Conservation (phyloP, 1,140 invertebrate genomes). For the Drosophila guanche region DNA sequence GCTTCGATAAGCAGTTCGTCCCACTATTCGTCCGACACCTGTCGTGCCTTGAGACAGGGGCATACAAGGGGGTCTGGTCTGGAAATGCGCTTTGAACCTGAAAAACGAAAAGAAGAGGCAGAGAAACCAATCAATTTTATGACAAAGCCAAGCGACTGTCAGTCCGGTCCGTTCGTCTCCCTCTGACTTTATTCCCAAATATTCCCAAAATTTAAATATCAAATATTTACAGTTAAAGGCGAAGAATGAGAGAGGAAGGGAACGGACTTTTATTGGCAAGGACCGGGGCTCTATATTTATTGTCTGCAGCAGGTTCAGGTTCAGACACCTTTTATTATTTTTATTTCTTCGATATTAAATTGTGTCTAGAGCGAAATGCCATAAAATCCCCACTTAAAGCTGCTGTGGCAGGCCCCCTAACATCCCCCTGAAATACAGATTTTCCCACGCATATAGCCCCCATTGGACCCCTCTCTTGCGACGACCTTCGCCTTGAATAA, state of each 20-base stretch:
- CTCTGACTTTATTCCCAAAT: slow-evolving; percentile 27
- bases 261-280: slow-evolving; percentile 60
- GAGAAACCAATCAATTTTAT: slow-evolving; percentile 67
- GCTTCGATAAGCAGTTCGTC: slow-evolving; percentile 38
- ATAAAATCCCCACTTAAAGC: slow-evolving; percentile 75
- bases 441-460: slow-evolving; percentile 67
- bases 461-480: slow-evolving; percentile 1
- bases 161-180: background rate
- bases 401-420: background rate
- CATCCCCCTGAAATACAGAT: slow-evolving; percentile 17
- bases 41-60: background rate
- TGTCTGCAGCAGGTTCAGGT: slow-evolving; percentile 48
- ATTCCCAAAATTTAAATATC: slow-evolving; percentile 66
- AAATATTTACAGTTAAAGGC: slow-evolving; percentile 41
- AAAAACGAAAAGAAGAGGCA: slow-evolving; percentile 31
- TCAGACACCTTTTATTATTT: slow-evolving; percentile 69
- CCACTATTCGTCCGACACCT: slow-evolving; percentile 34
- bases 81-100: slow-evolving; percentile 56
- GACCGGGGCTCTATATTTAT: slow-evolving; percentile 56
- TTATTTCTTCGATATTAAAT: slow-evolving; percentile 61
- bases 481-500: slow-evolving; percentile 75
- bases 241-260: background rate
- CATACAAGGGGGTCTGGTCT: background rate
- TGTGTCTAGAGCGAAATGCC: slow-evolving; percentile 72
- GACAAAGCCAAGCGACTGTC: slow-evolving; percentile 39